These are phyloP conservation scores for Micronisus gabar DNA, from an alignment of 2,113 vertebrate genomes.

Conservation along the genomic window DNA sequence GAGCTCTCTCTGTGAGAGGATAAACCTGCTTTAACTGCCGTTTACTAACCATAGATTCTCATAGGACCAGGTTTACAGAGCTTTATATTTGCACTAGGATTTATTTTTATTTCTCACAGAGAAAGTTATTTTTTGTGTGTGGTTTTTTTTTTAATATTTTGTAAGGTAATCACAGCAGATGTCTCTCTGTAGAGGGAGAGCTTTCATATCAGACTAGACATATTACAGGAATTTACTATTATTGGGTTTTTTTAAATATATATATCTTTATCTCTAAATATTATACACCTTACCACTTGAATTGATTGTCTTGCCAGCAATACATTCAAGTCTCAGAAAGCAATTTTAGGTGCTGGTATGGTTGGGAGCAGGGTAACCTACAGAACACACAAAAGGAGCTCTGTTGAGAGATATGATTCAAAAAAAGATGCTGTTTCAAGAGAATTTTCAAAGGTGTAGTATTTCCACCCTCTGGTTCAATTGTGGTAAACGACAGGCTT, in stretches of 20 bases:
- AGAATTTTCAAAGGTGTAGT: constrained; percentile 62
- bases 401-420: constrained; percentile 1
- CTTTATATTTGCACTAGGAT: constrained; percentile 89
- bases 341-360: constrained; percentile 74
- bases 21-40: constrained; percentile 83
- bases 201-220: constrained; percentile 77
- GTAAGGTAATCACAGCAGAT: constrained; percentile 70
- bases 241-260: constrained; percentile 61
- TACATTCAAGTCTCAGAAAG: constrained; percentile 71
- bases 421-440: constrained; percentile 9
- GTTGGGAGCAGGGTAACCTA: constrained; percentile 71
- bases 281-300: constrained; percentile 72
- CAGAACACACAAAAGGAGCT: constrained; percentile 37
- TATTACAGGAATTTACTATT: constrained; percentile 77
- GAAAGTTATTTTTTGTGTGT: constrained; percentile 75
- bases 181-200: constrained; percentile 65
- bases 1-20: constrained; percentile 87
- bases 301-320: constrained; percentile 76
- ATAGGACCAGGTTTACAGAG: constrained; percentile 94
- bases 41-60: constrained; percentile 91
- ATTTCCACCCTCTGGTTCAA: constrained; percentile 62
- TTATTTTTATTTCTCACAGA: constrained; percentile 83
- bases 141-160: constrained; percentile 74
- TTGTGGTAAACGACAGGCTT: not conserved
- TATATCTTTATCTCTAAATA: constrained; percentile 69